phyloP scores from a whole-genome alignment of 2,113 vertebrate species.

The Sakesphorus luctuosus region DNA sequence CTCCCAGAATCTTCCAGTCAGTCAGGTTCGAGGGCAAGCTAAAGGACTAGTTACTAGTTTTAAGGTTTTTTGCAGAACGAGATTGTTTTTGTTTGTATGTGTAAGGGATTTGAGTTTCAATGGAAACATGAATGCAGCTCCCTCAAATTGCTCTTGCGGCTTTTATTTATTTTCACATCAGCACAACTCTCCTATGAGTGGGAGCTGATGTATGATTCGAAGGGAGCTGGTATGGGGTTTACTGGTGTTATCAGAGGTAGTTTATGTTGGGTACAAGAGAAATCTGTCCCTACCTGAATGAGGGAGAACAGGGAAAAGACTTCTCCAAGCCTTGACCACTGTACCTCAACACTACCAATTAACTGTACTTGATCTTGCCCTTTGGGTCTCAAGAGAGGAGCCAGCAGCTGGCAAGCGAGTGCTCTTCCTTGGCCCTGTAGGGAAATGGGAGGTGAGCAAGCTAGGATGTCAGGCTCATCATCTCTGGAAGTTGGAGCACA shows the following conservation, averaged over 20 bases:
- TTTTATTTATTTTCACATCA: background rate
- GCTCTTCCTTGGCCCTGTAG: background rate
- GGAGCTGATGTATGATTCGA: background rate
- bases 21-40: background rate
- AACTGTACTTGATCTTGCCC: background rate
- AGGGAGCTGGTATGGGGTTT: background rate
- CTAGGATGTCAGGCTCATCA: accelerated
- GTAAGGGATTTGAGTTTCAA: background rate
- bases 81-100: background rate
- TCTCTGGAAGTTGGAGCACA: background rate
- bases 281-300: background rate
- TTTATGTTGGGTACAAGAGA: background rate
- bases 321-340: background rate
- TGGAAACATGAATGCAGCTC: background rate
- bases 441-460: background rate
- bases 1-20: background rate
- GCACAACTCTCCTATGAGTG: background rate
- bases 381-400: background rate
- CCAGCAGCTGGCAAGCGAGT: background rate
- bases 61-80: background rate
- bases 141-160: background rate
- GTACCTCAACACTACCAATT: background rate
- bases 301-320: background rate
- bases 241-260: background rate
- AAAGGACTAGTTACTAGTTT: background rate